Base-by-base conservation (phyloP, 2,888 invertebrate species). In the Noctua comes region DNA sequence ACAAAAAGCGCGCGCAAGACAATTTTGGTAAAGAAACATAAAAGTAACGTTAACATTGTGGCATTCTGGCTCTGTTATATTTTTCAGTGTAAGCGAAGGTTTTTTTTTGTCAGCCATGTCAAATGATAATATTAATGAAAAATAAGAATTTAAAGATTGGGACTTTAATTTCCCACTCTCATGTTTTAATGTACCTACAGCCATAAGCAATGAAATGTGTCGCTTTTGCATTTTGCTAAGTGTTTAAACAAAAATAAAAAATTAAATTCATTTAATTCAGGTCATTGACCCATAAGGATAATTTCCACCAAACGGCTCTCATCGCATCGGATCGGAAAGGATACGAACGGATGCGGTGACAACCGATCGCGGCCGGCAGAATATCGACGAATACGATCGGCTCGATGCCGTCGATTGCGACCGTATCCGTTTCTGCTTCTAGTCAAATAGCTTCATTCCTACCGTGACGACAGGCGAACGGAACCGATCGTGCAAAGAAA, bases 11-110 rank as follows among this genome's bases (percentile, higher is more conserved):
- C 11, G 27, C 46, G 46, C 11, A 57, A 74, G 31, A 43, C 8
- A 27, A 24, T 76, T 46, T 76, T 62, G 11, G 18, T 48, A 24
- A 76, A 62, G 27, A 74, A n/a, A n/a, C n/a, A n/a, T n/a, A n/a
- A n/a, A n/a, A n/a, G n/a, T n/a, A 73, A 27, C 71, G 46, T n/a
- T 40, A 18, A 24, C 43, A 43, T 43, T 31, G 40, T 54, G 11
- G 24, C 16, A 71, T 51, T 48, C 27, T 40, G 27, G 18, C 43
- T 31, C 7, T 11, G 24, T 24, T 18, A 54, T 54, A 57, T 31
- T 43, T 73, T 73, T 73, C 21, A 18, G 18, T 36, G 21, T 54
- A n/a, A 73, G 27, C 10, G 5, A 11, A 8, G 11, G 21, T 40
- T 16, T 16, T 31, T 31, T 72, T 73, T 31, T 72, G 31, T 6